Evolutionary conservation across 1,140 invertebrate species (phyloP).

Genomic region (Drosophila ananassae): DNA sequence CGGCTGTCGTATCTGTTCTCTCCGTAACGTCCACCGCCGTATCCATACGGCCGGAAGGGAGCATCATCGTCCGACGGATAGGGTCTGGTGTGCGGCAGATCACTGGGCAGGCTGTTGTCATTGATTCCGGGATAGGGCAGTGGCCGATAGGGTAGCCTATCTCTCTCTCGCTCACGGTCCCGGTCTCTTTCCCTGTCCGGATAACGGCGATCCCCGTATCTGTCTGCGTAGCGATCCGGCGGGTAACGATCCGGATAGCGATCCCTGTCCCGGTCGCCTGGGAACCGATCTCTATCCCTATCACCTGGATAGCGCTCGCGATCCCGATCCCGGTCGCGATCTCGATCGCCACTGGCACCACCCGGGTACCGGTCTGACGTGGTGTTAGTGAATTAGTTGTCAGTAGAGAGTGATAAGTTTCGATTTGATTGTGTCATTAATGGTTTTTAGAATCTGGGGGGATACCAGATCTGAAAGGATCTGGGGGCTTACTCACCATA

Average conservation of each 20-base stretch:
- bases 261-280: constrained; percentile 47
- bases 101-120: constrained; percentile 70
- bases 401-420: constrained; percentile 46
- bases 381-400: constrained; percentile 75
- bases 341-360: constrained; percentile 83
- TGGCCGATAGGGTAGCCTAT: constrained; percentile 73
- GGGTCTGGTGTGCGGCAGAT: constrained; percentile 73
- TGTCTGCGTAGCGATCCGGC: constrained; percentile 53
- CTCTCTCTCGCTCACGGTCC: constrained; percentile 70
- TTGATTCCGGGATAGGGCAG: constrained; percentile 82
- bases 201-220: constrained; percentile 41
- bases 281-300: constrained; percentile 79
- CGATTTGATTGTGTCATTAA: constrained; percentile 43
- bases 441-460: constrained; percentile 14
- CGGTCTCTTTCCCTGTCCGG: constrained; percentile 41
- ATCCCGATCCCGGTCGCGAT: constrained; percentile 56
- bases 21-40: constrained; percentile 57
- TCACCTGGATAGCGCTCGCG: constrained; percentile 76
- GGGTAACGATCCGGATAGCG: constrained; percentile 82
- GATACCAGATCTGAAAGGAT: too few relatives aligned
- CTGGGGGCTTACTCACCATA: constrained; percentile 53
- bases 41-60: constrained; percentile 70
- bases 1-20: constrained; percentile 78
- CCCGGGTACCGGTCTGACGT: constrained; percentile 79
- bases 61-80: constrained; percentile 74